Evolutionary conservation across 2,113 vertebrate species (phyloP).

Genomic region (Puffinus mauretanicus): DNA sequence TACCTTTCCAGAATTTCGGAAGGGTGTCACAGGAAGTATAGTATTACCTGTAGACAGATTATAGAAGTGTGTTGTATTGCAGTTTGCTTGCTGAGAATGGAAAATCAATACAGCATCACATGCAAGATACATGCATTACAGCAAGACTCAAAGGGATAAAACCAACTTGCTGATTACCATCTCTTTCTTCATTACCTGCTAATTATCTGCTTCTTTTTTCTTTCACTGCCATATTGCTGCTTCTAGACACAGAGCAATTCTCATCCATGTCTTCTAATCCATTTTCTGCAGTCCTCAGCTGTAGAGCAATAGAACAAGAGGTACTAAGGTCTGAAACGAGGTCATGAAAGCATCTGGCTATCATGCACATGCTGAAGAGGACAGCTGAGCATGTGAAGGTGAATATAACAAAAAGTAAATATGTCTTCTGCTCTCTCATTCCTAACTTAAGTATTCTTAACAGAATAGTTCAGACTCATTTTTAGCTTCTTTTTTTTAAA

Average conservation of each 20-base stretch:
- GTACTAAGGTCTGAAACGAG: not conserved
- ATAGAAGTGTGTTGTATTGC: not conserved
- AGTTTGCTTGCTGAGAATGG: not conserved
- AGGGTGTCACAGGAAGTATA: not conserved
- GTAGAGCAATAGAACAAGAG: not conserved
- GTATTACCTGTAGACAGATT: not conserved
- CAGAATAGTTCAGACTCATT: not conserved
- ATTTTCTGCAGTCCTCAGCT: not conserved
- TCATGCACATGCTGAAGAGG: not conserved
- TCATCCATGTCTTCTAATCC: not conserved
- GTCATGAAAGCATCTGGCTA: not conserved
- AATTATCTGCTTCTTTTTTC: not conserved
- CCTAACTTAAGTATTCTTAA: not conserved
- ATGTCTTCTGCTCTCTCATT: not conserved
- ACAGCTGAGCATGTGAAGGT: not conserved
- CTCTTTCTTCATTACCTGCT: not conserved
- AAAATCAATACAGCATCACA: not conserved
- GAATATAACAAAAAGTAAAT: not conserved
- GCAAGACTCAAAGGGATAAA: not conserved
- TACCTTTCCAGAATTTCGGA: not conserved
- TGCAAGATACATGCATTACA: not conserved
- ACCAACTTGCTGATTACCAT: not conserved
- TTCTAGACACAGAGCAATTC: not conserved
- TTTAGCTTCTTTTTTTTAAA: not conserved
- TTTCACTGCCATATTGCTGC: not conserved